phyloP scores from a whole-genome alignment of 2,888 invertebrate species.

The Chouioia cunea region DNA sequence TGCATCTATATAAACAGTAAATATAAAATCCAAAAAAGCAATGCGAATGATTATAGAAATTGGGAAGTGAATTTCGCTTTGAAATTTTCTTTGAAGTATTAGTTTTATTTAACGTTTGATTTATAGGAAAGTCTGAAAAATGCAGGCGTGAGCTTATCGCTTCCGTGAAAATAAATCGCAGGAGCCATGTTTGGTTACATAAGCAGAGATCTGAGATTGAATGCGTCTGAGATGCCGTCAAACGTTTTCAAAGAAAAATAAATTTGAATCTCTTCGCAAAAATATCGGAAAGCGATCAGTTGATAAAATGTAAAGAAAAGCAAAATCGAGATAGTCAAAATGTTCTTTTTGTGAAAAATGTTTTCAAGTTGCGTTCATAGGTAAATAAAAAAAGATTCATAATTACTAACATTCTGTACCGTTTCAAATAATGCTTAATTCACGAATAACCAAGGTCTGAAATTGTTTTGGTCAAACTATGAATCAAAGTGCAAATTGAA shows the following conservation, averaged over 20 bases:
- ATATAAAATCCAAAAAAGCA: too few species aligned
- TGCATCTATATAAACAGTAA: too few species aligned
- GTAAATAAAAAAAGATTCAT: too few species aligned
- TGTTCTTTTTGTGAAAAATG: too few species aligned
- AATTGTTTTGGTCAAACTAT: too few species aligned
- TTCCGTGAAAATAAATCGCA: constrained; percentile 14
- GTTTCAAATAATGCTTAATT: too few species aligned
- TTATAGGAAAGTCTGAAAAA: constrained; percentile 15
- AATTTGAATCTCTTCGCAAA: not conserved
- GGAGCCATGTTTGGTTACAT: constrained; percentile 7
- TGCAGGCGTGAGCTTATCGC: not conserved
- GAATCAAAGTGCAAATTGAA: too few species aligned
- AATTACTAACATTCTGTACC: too few species aligned
- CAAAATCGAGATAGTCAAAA: too few species aligned
- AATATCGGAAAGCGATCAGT: not conserved
- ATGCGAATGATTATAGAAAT: not conserved
- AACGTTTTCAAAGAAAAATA: not conserved
- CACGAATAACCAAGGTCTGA: too few species aligned
- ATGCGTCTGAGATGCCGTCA: not conserved
- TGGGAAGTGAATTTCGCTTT: not conserved
- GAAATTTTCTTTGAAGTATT: not conserved
- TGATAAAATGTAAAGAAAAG: too few species aligned
- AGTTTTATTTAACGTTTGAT: constrained; percentile 3
- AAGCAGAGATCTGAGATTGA: constrained; percentile 1
- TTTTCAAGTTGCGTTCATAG: too few species aligned